Evolutionary conservation across 2,888 invertebrate genomes (phyloP).

Genomic region (Elegia similella): DNA sequence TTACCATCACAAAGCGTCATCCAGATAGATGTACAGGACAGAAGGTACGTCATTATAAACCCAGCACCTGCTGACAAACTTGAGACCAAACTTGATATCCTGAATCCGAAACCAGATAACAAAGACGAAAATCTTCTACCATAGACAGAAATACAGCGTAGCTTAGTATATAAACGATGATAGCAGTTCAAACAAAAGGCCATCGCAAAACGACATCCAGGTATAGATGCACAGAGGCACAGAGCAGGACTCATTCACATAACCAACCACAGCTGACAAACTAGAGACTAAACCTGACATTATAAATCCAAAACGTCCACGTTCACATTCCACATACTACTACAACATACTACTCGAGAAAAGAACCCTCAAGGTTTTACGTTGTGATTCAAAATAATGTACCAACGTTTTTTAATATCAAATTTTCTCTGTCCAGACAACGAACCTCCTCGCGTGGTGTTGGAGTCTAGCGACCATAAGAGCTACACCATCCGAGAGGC

Average conservation of each 20-base stretch:
- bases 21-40: slow-evolving; percentile 70
- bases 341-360: too few species aligned
- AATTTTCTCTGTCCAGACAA: slow-evolving; percentile 41
- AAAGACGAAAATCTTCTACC: slow-evolving; percentile 29
- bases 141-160: too few species aligned
- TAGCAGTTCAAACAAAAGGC: slow-evolving; percentile 51
- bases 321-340: too few species aligned
- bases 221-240: slow-evolving; percentile 70
- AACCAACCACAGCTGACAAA: slow-evolving; percentile 61
- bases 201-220: slow-evolving; percentile 73
- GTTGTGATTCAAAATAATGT: too few species aligned
- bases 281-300: slow-evolving; percentile 70
- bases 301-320: slow-evolving; percentile 67
- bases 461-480: slow-evolving; percentile 70
- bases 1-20: slow-evolving; percentile 73
- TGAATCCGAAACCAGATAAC: slow-evolving; percentile 58
- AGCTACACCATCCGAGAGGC: slow-evolving; percentile 64
- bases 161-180: too few species aligned
- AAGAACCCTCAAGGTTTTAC: too few species aligned
- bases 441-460: slow-evolving; percentile 68
- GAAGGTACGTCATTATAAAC: slow-evolving; percentile 69
- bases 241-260: slow-evolving; percentile 68
- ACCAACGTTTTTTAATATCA: neutral
- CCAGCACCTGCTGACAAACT: slow-evolving; percentile 60
- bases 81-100: slow-evolving; percentile 70